Conservation (phyloP, 2,888 invertebrate genomes). For the Trilocha varians region DNA sequence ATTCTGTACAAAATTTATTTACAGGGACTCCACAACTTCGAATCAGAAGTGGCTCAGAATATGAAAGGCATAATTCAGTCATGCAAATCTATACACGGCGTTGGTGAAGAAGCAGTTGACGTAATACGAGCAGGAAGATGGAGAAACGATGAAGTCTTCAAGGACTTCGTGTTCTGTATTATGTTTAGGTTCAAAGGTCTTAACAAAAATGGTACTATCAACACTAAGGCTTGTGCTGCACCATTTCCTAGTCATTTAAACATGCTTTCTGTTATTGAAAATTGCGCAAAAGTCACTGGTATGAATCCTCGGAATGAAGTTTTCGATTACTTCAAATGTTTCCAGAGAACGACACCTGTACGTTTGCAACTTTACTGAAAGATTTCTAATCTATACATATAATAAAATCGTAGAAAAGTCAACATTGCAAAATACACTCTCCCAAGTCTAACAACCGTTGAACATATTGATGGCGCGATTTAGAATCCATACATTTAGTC, state of each 20-base stretch:
- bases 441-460: too few relatives aligned
- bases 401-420: too few relatives aligned
- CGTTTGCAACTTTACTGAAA: background rate
- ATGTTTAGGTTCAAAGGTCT: background rate
- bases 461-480: too few relatives aligned
- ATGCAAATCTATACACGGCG: too few relatives aligned
- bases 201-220: background rate
- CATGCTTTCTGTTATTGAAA: background rate
- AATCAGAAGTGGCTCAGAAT: too few relatives aligned
- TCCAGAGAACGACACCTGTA: slow-evolving; percentile 9
- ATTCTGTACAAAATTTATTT: too few relatives aligned
- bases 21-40: too few relatives aligned
- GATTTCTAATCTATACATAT: too few relatives aligned
- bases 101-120: slow-evolving; percentile 9
- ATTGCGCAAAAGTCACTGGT: slow-evolving; percentile 7
- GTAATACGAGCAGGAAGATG: slow-evolving; percentile 30
- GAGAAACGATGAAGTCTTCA: slow-evolving; percentile 25
- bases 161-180: background rate
- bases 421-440: too few relatives aligned
- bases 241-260: background rate
- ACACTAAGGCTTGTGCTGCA: background rate
- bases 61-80: too few relatives aligned
- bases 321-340: slow-evolving; percentile 13
- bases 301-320: slow-evolving; percentile 4
- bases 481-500: too few relatives aligned